A percentile compares a stretch with the other conserved stretches of the same genome.
Evolutionary conservation across 2,797 vertebrate genomes (phyloP).

Genomic region (Molossus alvarezi): DNA sequence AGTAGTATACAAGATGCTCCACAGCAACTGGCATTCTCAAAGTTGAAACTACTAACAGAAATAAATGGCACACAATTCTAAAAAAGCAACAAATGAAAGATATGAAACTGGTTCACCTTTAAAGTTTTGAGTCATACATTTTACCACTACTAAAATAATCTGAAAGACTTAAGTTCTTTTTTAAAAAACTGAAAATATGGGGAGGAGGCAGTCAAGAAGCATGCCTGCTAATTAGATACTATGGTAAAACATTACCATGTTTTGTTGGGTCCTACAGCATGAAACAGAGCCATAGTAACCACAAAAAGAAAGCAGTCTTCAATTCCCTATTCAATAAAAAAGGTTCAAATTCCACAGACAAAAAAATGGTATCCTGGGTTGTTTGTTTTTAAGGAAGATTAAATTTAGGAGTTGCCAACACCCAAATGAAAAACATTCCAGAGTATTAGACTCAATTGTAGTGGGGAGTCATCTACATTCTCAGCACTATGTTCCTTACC

Average conservation of each 20-base stretch:
- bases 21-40: background rate
- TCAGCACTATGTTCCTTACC: slow-evolving; percentile 67
- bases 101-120: background rate
- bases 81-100: slow-evolving; percentile 34
- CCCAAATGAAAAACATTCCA: slow-evolving; percentile 87
- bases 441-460: slow-evolving; percentile 82
- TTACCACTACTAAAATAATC: slow-evolving; percentile 50
- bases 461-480: slow-evolving; percentile 80
- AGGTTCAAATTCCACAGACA: slow-evolving; percentile 84
- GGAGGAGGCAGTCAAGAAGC: slow-evolving; percentile 43
- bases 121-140: background rate
- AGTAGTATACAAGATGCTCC: slow-evolving; percentile 22
- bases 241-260: slow-evolving; percentile 66
- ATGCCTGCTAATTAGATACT: slow-evolving; percentile 66
- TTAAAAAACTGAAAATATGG: slow-evolving; percentile 38
- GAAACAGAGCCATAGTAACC: slow-evolving; percentile 75
- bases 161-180: background rate
- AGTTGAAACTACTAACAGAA: slow-evolving; percentile 26
- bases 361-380: slow-evolving; percentile 81
- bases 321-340: slow-evolving; percentile 83
- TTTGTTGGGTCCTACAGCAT: slow-evolving; percentile 68
- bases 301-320: slow-evolving; percentile 75
- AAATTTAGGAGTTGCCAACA: slow-evolving; percentile 88
- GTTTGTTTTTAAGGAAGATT: slow-evolving; percentile 87
- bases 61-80: slow-evolving; percentile 34